Conservation (phyloP, 2,113 vertebrate genomes). For the Atherinomorus stipes region DNA sequence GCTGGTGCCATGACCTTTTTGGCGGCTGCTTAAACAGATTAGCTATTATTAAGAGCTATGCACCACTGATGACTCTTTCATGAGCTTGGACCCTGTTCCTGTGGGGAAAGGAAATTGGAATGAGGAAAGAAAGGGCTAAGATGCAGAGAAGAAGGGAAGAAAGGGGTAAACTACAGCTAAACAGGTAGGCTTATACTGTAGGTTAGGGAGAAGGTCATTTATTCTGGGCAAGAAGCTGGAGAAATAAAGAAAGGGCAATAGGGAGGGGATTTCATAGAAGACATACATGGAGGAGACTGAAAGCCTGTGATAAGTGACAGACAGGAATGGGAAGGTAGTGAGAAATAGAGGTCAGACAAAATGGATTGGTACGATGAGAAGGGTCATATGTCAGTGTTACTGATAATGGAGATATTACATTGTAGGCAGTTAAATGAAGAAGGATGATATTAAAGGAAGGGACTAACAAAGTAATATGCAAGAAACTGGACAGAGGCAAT, state of each 20-base stretch:
- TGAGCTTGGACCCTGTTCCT: conserved; percentile 68
- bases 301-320: conserved; percentile 34
- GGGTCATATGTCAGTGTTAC: conserved; percentile 24
- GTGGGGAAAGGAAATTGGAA: conserved; percentile 38
- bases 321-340: conserved; percentile 9
- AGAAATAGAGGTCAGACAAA: conserved; percentile 41
- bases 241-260: conserved; percentile 10
- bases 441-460: background rate
- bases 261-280: conserved; percentile 14
- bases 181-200: conserved; percentile 20
- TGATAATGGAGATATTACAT: conserved; percentile 7
- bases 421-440: background rate
- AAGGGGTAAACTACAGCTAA: conserved; percentile 1
- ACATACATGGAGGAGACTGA: background rate
- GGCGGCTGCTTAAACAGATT: conserved; percentile 83
- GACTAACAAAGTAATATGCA: conserved; percentile 5
- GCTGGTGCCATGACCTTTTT: conserved; percentile 80
- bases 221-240: conserved; percentile 1
- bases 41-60: conserved; percentile 82
- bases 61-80: conserved; percentile 80
- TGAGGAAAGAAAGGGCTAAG: conserved; percentile 13
- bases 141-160: conserved; percentile 13
- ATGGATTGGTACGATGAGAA: conserved; percentile 30
- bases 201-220: conserved; percentile 3
- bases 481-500: background rate